These are phyloP conservation scores for Matsumurasca onukii DNA, from an alignment of 1,140 invertebrate species.

Conservation along the genomic window DNA sequence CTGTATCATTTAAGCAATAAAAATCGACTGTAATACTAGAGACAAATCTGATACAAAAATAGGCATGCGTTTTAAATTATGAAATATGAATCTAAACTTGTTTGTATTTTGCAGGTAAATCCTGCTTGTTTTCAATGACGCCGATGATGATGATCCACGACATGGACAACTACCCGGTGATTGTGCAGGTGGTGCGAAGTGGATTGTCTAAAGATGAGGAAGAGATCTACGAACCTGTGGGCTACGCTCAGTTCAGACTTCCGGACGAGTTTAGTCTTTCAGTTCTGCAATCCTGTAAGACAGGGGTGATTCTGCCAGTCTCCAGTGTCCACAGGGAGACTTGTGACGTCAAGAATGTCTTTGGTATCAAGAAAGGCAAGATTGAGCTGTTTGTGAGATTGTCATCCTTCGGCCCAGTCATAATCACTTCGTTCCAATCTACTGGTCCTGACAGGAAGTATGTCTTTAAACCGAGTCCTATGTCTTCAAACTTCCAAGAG, in stretches of 20 bases:
- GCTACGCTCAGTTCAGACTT: neutral
- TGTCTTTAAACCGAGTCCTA: conserved; percentile 12
- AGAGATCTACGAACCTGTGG: neutral
- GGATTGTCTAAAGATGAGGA: neutral
- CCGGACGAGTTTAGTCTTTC: conserved; percentile 16
- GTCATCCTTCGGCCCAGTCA: conserved; percentile 9
- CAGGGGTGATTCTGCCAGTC: conserved; percentile 3
- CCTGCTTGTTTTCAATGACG: neutral
- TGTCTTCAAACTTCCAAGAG: too few species aligned
- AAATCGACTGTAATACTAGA: too few species aligned
- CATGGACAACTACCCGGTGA: neutral
- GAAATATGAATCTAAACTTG: too few species aligned
- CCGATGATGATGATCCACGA: neutral
- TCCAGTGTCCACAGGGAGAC: neutral
- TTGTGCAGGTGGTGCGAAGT: neutral
- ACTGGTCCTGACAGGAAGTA: neutral
- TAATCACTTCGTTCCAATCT: conserved; percentile 2
- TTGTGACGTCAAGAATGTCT: neutral
- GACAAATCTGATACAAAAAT: too few species aligned
- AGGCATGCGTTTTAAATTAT: too few species aligned
- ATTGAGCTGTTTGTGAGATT: neutral
- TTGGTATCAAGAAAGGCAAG: neutral
- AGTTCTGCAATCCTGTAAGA: conserved; percentile 10
- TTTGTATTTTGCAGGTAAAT: conserved; percentile 15
- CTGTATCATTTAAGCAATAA: too few species aligned